Evolutionary conservation across 92 coral and sea anemone species (phyloP), one percentile per base, ranked within the genome.

Genomic region (Epizoanthus ramosus): DNA sequence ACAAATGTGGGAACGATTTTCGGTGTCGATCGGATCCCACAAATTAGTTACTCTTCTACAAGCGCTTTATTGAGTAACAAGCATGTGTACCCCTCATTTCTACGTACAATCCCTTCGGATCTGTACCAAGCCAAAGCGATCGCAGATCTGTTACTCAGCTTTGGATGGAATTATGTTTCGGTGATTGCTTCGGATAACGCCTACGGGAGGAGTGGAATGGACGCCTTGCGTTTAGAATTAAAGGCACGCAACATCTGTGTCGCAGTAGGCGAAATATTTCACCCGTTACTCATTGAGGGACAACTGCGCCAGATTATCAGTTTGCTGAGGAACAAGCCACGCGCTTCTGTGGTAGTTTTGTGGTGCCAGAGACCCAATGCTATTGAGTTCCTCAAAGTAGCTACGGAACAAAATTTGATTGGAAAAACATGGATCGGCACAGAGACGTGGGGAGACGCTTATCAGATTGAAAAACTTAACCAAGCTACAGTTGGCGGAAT

Each of bases 81-180:
- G 37, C 85, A 79, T 8, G 61, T 73, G 0, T 96, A 88, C 60
- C 92, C 91, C 24, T 92, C 99, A 14, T 96, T 96, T 84, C 74
- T 96, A 25, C 87, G 99, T 77, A 96, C 99, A 17, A 92, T 96
- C n/a, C 99, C 99, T 12, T 96, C 99, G 24, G 99, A 96, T 82
- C 85, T 92, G 50, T 94, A 96, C 84, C 99, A 94, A 61, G 99
- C 99, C 7, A 85, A 90, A 63, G 94, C 97, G 18, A 91, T 96
- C 17, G 99, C 99, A 23, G 99, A 96, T 84, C 76, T 96, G 57
- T 73, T 96, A 25, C 83, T 66, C 33, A 80, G 79, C 63, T 96
- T 94, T 73, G 89, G 88, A 28, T 96, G 99, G 99, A 94, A 92
- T 8, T 96, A 96, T 59, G 98, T 96, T 52, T 94, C 98, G 0